phyloP scores from a whole-genome alignment of 2,113 vertebrate species.

The Tretioscincus oriximinensis region DNA sequence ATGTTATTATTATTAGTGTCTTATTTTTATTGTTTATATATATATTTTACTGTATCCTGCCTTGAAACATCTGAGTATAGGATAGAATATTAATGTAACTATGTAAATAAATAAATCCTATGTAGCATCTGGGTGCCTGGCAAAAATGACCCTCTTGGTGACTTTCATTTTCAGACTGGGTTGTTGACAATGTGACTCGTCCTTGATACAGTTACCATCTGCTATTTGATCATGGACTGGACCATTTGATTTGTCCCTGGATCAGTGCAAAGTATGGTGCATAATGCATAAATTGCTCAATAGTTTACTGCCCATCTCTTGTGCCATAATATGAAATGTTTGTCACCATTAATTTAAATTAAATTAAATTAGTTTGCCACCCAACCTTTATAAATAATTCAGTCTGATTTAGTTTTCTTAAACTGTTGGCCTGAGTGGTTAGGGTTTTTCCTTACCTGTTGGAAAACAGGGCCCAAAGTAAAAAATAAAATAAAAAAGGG shows the following conservation, averaged over 20 bases:
- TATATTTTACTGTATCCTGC: too few relatives aligned
- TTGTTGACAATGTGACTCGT: too few relatives aligned
- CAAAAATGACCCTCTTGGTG: too few relatives aligned
- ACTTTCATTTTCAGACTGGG: too few relatives aligned
- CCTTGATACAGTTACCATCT: too few relatives aligned
- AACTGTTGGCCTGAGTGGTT: not conserved
- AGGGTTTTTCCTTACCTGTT: constrained; percentile 40
- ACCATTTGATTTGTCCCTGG: not conserved
- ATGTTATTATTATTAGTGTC: too few relatives aligned
- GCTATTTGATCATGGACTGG: not conserved
- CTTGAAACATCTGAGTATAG: too few relatives aligned
- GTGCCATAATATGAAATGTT: not conserved
- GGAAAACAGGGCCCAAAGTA: constrained; percentile 31
- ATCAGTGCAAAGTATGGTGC: not conserved
- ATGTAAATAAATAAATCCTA: too few relatives aligned
- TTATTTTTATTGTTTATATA: too few relatives aligned
- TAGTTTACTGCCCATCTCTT: not conserved
- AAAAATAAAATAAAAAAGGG: constrained; percentile 1
- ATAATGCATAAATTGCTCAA: not conserved
- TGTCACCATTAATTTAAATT: not conserved
- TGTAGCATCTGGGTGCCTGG: too few relatives aligned
- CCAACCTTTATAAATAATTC: not conserved
- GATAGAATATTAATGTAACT: too few relatives aligned
- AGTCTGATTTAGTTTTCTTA: not conserved
- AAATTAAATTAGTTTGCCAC: too few relatives aligned